Base-by-base conservation (phyloP, 1,140 invertebrate genomes). In the Tetramorium parvispinum region DNA sequence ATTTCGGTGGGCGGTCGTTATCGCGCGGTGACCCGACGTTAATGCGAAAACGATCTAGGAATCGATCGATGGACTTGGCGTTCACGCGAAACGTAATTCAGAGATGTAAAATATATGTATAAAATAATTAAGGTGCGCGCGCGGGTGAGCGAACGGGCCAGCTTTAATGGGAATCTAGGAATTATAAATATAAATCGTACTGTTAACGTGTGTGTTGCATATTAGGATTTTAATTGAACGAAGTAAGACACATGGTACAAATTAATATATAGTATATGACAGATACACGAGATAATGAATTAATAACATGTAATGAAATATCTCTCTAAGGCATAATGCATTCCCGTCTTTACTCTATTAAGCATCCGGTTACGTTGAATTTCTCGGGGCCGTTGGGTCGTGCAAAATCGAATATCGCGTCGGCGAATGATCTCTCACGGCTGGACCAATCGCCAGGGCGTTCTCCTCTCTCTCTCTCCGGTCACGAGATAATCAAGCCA, bases 401-500 rank as follows among this genome's bases (percentile, higher is more conserved):
- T 59, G 79, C 68, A 59, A 83, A 83, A 83, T 83, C 79, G 79
- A 83, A 83, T 83, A 83, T 37, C 68, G 68, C 79, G 24, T 59
- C 53, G 79, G 68, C 68, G 79, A 83, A 46, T 75, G 68, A 83
- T 83, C 68, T 73, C 66, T 83, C 55, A 10, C 8, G 49, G 32
- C 65, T 43, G 78, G 65, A 70, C 78, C 49, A 81, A 81, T 79
- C 78, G 21, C 24, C 40, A 8, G 43, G 40, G 49, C 49, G 37
- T 43, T 81, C 65, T 57, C 37, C 40, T 55, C 63, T 53, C 61
- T 68, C 61, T 16, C 76, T 49, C 57, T 8, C 11, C 13, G 65
- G 65, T 10, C 61, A n/a, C 63, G 55, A 83, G 79, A 83, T 83
- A 83, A 83, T 83, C 79, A 83, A 83, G 70, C 79, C 68, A 59